Evolutionary conservation across 2,797 vertebrate genomes (phyloP), one percentile per base, ranked within the genome.

Genomic region (Echeneis naucrates): DNA sequence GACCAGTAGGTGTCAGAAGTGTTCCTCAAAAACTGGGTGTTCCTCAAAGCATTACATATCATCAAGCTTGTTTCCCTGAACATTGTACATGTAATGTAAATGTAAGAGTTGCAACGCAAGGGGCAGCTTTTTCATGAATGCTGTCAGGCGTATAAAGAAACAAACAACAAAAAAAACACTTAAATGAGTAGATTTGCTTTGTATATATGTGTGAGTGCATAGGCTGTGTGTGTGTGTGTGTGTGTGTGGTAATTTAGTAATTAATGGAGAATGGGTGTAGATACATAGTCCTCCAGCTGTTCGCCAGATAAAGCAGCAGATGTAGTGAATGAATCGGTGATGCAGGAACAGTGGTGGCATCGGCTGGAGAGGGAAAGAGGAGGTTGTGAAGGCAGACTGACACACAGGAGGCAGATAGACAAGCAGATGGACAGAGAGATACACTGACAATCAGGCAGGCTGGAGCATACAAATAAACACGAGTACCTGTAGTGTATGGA

Each of bases 1-100:
- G 57, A 60, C 92, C 94, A 94, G 87, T 81, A 93, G 94, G 89
- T 92, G 94, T 91, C 94, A 94, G 87, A 81, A 90, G 89, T 89
- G 92, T 70, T 89, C 91, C 92, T 93, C 68, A 87, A 54, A 91
- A 84, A 70, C 56, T 59, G 64, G 52, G 9, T 54, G 60, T 48
- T 78, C 57, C 62, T 82, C 58, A 27, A 37, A 72, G 65, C 83
- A 64, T 33, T 57, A 76, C 61, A 65, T 75, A 67, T 68, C 57
- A 81, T 84, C 58, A 65, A 51, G 55, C 68, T 72, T 64, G 65
- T 78, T 75, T 57, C 69, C 71, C 19, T 74, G 54, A 64, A 76
- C 68, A 73, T 81, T 80, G 77, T 57, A 78, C 73, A 87, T 85
- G 77, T 54, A 42, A 69, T 74, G 77, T 79, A 44, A 80, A 81